Evolutionary conservation across 2,797 vertebrate species (phyloP), one percentile per base, ranked within the genome.

Genomic region (Myotis myotis): DNA sequence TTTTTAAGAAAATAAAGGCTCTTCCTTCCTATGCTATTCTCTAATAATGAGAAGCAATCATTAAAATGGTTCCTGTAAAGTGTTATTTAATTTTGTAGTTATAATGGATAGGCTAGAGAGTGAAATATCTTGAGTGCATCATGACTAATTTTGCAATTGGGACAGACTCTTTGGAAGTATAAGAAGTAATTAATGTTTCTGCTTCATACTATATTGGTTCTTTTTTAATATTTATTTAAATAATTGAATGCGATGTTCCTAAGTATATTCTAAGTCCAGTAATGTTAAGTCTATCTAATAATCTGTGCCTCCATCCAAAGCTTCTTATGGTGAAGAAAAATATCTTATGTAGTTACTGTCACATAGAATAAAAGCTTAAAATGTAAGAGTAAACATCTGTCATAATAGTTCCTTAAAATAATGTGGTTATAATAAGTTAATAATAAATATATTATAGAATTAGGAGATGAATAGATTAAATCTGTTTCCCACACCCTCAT

Each of bases 41-140:
- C 49, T 85, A 86, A 64, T 97, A 96, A 96, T 92, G 13, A 94
- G 70, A 68, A 93, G 41, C 89, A 91, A 93, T 95, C 74, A 95
- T 93, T 94, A 97, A 96, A 96, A 96, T 94, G 84, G 38, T 96
- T 97, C 72, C 89, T 94, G 51, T 75, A 78, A 75, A 96, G 23
- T 89, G 41, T 53, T 97, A 94, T 92, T 95, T 92, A 95, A 76
- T 96, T 84, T 97, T 96, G 28, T 64, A 72, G 79, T 95, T 95
- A 70, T 93, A 95, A 94, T 82, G 53, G 91, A 89, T 74, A 96
- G 96, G 66, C 71, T 55, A 75, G 64, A 85, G 72, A 97, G 23
- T 94, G 82, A 97, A 96, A 85, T 75, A 93, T 51, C 33, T 91
- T 94, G 66, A 97, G 71, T 93, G 66, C 93, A 55, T 55, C 60